These are phyloP conservation scores for Adelosebastes latens DNA, from an alignment of 2,797 vertebrate genomes.

Conservation along the genomic window DNA sequence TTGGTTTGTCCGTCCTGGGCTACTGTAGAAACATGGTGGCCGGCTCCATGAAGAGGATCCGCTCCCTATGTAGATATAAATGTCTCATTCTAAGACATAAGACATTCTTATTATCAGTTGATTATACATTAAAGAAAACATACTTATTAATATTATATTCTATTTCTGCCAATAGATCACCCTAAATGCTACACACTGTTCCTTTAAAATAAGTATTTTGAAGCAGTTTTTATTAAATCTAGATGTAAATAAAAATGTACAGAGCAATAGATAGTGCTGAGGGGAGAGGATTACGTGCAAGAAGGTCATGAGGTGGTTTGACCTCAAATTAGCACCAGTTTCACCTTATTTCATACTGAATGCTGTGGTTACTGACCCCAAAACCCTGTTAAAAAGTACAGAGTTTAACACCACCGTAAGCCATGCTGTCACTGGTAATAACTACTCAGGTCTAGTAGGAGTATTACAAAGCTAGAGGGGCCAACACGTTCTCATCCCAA, in stretches of 20 bases:
- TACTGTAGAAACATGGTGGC: too few relatives aligned
- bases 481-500: too few relatives aligned
- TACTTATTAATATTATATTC: too few relatives aligned
- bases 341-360: neutral
- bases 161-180: too few relatives aligned
- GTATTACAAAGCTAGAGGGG: neutral
- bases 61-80: too few relatives aligned
- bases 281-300: neutral
- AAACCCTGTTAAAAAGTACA: neutral
- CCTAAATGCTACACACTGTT: neutral
- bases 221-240: neutral
- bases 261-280: neutral
- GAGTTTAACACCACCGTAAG: neutral
- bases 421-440: neutral
- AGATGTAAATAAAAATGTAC: neutral
- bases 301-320: slow-evolving; percentile 11
- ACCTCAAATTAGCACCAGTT: slow-evolving; percentile 24
- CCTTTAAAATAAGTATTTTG: neutral
- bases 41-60: too few relatives aligned
- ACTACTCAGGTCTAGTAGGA: neutral
- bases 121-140: too few relatives aligned
- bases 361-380: neutral
- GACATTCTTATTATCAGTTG: neutral
- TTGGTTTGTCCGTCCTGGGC: too few relatives aligned
- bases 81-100: too few relatives aligned